Percentiles rank a stretch among this genome's conserved stretches.
Evolutionary conservation across 1,140 invertebrate genomes (phyloP).

Genomic region (Glossosoma conforme): DNA sequence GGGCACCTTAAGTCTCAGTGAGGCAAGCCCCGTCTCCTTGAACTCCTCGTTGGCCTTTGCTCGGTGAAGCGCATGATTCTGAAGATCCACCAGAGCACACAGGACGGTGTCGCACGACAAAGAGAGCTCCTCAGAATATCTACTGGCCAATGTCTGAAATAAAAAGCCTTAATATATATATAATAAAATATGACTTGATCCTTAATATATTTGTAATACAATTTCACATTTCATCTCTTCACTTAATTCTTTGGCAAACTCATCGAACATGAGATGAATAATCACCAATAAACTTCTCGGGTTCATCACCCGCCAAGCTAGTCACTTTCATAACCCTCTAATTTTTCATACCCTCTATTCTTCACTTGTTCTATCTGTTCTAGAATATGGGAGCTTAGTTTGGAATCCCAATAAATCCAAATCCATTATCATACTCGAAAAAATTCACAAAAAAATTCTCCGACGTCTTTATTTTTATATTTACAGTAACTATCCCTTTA

Average conservation of each 20-base stretch:
- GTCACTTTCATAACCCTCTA: too few species aligned
- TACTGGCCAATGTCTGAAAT: slow-evolving; percentile 55
- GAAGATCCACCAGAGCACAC: slow-evolving; percentile 54
- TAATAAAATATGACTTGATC: slow-evolving; percentile 2
- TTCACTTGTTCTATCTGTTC: too few species aligned
- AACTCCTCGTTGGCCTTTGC: slow-evolving; percentile 57
- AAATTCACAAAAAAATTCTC: too few species aligned
- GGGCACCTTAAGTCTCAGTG: slow-evolving; percentile 55
- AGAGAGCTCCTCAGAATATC: slow-evolving; percentile 52
- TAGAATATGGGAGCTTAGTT: too few species aligned
- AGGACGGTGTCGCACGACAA: slow-evolving; percentile 49
- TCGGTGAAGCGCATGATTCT: slow-evolving; percentile 63
- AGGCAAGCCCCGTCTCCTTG: slow-evolving; percentile 60
- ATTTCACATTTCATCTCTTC: background rate
- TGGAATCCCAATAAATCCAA: too few species aligned
- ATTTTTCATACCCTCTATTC: too few species aligned
- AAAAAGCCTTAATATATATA: slow-evolving; percentile 17
- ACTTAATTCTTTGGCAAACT: background rate
- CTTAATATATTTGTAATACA: background rate
- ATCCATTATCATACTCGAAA: too few species aligned
- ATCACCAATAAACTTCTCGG: background rate
- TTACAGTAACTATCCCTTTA: too few species aligned
- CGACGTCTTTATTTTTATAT: too few species aligned
- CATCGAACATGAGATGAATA: background rate
- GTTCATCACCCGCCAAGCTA: too few species aligned